Evolutionary conservation across 2,113 vertebrate genomes (phyloP).

Genomic region (Turdus rufiventris): DNA sequence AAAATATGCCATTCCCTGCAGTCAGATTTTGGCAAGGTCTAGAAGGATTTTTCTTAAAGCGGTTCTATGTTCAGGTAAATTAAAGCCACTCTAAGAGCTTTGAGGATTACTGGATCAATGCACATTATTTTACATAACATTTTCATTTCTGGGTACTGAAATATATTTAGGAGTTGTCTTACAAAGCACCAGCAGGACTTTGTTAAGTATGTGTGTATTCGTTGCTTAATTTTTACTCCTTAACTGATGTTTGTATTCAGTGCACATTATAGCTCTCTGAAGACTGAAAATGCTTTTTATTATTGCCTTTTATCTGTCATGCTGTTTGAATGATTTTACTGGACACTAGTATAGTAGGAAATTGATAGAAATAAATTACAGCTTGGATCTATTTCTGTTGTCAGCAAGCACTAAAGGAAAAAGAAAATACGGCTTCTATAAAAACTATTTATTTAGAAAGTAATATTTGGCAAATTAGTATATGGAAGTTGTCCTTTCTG

Average conservation of each 20-base stretch:
- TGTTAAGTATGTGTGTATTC: not conserved
- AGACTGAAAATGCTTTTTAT: constrained; percentile 61
- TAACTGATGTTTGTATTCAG: constrained; percentile 45
- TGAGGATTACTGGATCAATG: constrained; percentile 57
- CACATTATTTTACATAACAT: constrained; percentile 24
- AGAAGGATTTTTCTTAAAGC: constrained; percentile 58
- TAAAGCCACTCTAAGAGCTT: constrained; percentile 43
- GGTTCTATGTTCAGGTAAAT: constrained; percentile 53
- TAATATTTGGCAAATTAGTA: constrained; percentile 64
- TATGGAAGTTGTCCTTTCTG: constrained; percentile 53
- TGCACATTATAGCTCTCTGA: constrained; percentile 47
- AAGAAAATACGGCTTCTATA: constrained; percentile 34
- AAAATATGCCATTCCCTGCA: constrained; percentile 37
- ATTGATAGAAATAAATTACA: constrained; percentile 71
- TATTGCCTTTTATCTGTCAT: constrained; percentile 68
- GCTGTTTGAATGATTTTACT: constrained; percentile 67
- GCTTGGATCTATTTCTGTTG: constrained; percentile 61
- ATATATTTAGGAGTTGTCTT: constrained; percentile 29
- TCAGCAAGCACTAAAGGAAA: constrained; percentile 64
- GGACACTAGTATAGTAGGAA: constrained; percentile 63
- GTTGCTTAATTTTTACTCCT: constrained; percentile 27
- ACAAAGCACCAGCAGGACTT: not conserved
- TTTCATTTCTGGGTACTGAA: constrained; percentile 46
- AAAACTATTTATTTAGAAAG: constrained; percentile 61
- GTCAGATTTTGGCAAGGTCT: constrained; percentile 44